Evolutionary conservation across 2,888 invertebrate genomes (phyloP), one percentile per base, ranked within the genome.

Genomic region (Pogonocherus hispidulus): DNA sequence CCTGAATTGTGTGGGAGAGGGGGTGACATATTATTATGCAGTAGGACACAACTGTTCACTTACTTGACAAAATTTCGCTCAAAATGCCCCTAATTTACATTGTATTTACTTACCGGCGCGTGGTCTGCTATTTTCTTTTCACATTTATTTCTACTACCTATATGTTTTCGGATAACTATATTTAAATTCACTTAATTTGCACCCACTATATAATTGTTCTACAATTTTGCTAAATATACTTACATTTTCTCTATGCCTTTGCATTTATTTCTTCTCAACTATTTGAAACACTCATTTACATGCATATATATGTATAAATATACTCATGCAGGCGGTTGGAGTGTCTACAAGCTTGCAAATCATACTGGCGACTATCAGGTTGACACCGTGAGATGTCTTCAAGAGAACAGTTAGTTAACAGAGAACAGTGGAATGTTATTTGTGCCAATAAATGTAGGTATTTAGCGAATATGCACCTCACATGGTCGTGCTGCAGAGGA

Each of bases 381-480:
- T 67, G 71, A 69, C 69, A 69, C 32, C 56, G 5, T 11, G 14
- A 73, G 69, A 67, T 67, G 69, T 69, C 69, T 72, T 66, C 51
- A 41, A 63, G 63, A 67, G 49, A 70, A 72, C 72, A 68, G 72
- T 72, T 67, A 67, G 8, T 8, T 8, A 27, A 3, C 27, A 8
- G 27, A 27, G 27, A 27, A 27, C 23, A 52, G 60, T 52, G 64
- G 56, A 71, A 72, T 72, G 75, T 70, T 76, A 76, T 55, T 68
- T 70, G 73, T 67, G 70, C 72, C 63, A 76, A 70, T 71, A 71
- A 75, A 60, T 59, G 60, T 66, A 67, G 65, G 20, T 52, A 52
- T 23, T 55, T 59, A 57, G 56, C 23, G 69, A 63, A 65, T 69
- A 63, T 72, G 65, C 65, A 51, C 20, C 63, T 54, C 52, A 27